Evolutionary conservation across 2,888 invertebrate genomes (phyloP).

Genomic region (Tubiluchus corallicola): DNA sequence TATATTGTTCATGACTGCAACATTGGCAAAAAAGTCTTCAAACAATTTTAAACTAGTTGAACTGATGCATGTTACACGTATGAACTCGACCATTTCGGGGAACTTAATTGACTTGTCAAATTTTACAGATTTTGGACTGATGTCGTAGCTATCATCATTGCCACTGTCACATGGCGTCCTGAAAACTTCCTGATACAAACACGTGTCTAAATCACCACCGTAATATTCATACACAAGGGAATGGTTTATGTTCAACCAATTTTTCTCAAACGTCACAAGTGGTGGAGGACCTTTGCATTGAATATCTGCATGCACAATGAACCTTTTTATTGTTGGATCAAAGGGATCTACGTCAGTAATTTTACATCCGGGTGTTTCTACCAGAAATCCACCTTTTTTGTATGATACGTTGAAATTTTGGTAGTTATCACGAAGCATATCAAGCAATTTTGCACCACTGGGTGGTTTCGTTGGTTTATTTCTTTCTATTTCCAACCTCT

Average conservation of each 20-base stretch:
- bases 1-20: not conserved
- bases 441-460: too few species aligned
- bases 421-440: not conserved
- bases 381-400: constrained; percentile 16
- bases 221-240: not conserved
- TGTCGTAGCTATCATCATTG: not conserved
- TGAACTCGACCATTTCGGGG: not conserved
- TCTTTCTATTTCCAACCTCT: too few species aligned
- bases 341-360: constrained; percentile 24
- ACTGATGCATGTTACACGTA: not conserved
- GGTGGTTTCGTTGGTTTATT: too few species aligned
- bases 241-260: not conserved
- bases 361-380: constrained; percentile 21
- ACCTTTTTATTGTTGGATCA: constrained; percentile 16
- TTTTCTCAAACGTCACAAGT: constrained; percentile 11
- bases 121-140: not conserved
- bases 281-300: constrained; percentile 16
- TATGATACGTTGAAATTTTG: not conserved
- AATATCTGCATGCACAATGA: constrained; percentile 15
- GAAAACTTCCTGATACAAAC: not conserved
- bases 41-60: not conserved
- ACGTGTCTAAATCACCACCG: not conserved
- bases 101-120: not conserved
- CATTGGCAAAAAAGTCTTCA: not conserved
- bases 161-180: not conserved